Base-by-base conservation (phyloP, 2,888 invertebrate genomes). In the Papilio protenor region DNA sequence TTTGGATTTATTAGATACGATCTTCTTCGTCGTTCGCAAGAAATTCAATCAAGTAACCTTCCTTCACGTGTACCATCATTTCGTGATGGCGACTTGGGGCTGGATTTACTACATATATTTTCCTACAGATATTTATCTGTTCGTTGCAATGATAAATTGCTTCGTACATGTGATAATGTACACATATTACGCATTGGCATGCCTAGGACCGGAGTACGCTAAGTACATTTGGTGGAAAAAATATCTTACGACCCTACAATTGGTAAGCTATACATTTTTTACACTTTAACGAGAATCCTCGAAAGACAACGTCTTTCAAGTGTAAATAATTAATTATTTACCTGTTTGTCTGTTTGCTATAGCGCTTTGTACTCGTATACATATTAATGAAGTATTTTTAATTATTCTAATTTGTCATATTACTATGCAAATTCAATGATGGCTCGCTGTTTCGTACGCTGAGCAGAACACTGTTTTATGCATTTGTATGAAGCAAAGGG, bases 211-310 rank as follows among this genome's bases (percentile, higher is more conserved):
- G 0, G 87, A 95, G 18, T 96, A 96, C 85, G 96, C 96, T 69
- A 97, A 97, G 85, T 98, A 96, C 86, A 91, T 98, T 3, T 98
- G 98, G 97, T 98, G 98, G 98, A 98, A 98, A 90, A 97, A 96
- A 81, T 97, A 98, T 90, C 95, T 98, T 89, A 98, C 98, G 12
- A 96, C 95, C 82, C 94, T 98, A 82, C 98, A 98, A 88, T 92
- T 98, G 95, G 97, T 97, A 89, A 95, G 93, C 0, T 59, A 59
- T 49, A 23, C 78, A 18, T 49, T 23, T 70, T 76, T 52, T 55
- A 18, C 59, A 66, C 11, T 21, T 69, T 64, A 8, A 64, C 33
- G 10, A 33, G 8, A 33, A 14, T 49, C 12, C 1, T 1, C 49
- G 11, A 11, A 59, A 59, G 12, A 59, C 10, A 21, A 76, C 70